A percentile compares a stretch with the other conserved stretches of the same genome.
Conservation (phyloP, 2,888 invertebrate genomes). For the Drosophila seclusa region DNA sequence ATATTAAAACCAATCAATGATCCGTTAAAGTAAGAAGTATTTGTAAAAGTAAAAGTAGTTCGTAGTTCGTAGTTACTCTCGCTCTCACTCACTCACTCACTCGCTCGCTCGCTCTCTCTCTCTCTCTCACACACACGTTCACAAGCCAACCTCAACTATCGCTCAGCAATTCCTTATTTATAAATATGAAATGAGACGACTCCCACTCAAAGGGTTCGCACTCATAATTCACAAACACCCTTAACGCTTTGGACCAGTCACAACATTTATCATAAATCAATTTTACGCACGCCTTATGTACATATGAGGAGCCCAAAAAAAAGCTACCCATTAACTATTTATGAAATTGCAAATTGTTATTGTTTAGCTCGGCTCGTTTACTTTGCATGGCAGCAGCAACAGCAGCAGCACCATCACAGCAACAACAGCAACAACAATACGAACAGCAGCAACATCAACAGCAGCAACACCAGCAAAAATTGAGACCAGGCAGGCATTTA, state of each 20-base stretch:
- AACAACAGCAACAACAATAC: slow-evolving; percentile 38
- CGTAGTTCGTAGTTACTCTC: slow-evolving; percentile 28
- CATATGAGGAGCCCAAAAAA: slow-evolving; percentile 18
- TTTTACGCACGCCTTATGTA: slow-evolving; percentile 33
- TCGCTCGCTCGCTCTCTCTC: neutral
- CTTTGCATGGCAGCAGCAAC: slow-evolving; percentile 70
- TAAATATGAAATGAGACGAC: slow-evolving; percentile 38
- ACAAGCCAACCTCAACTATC: slow-evolving; percentile 16
- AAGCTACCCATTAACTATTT: slow-evolving; percentile 72
- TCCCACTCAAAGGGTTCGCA: slow-evolving; percentile 34
- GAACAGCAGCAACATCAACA: slow-evolving; percentile 31
- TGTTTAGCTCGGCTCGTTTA: slow-evolving; percentile 76
- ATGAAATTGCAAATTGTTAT: slow-evolving; percentile 79
- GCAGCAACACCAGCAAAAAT: slow-evolving; percentile 51
- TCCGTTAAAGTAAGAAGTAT: slow-evolving; percentile 8
- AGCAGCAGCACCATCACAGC: slow-evolving; percentile 29
- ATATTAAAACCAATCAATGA: slow-evolving; percentile 9
- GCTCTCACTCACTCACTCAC: slow-evolving; percentile 4
- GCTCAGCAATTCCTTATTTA: slow-evolving; percentile 40
- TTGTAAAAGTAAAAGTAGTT: slow-evolving; percentile 14
- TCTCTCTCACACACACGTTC: slow-evolving; percentile 4
- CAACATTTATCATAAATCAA: slow-evolving; percentile 51
- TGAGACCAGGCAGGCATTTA: slow-evolving; percentile 68
- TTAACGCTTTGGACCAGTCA: slow-evolving; percentile 24
- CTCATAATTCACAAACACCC: slow-evolving; percentile 41